Conservation (phyloP, 1,140 invertebrate species). For the Bathynomus jamesi region DNA sequence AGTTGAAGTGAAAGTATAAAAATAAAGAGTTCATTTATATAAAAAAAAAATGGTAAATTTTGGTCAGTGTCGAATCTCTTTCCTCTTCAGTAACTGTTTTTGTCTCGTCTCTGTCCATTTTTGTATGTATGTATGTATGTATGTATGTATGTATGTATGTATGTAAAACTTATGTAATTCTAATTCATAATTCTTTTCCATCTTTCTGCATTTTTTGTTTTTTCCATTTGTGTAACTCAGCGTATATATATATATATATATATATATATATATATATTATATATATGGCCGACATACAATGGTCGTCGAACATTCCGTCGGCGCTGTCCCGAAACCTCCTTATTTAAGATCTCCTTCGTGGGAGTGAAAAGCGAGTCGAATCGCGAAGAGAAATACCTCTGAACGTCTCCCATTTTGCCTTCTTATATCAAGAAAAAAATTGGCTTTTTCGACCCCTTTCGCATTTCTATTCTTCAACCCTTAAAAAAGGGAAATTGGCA, state of each 20-base stretch:
- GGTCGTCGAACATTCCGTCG: neutral
- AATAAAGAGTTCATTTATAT: too few relatives aligned
- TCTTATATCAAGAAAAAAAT: neutral
- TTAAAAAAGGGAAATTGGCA: neutral
- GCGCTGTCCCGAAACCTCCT: neutral
- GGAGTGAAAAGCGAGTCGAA: neutral
- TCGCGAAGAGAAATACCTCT: neutral
- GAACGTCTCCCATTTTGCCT: neutral
- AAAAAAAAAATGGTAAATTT: too few relatives aligned
- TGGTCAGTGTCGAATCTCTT: too few relatives aligned
- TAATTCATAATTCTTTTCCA: too few relatives aligned
- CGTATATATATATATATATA: neutral
- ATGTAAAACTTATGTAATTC: too few relatives aligned
- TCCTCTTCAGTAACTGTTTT: too few relatives aligned
- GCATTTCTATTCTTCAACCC: neutral
- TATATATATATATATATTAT: neutral
- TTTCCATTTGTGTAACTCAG: too few relatives aligned
- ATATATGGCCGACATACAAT: neutral
- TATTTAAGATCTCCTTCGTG: neutral
- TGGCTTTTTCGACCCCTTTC: neutral
- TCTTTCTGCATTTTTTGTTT: too few relatives aligned
- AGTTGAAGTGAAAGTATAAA: too few relatives aligned
- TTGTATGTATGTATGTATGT: neutral
- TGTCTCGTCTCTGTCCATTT: too few relatives aligned
- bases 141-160: neutral